A percentile compares a stretch with the other conserved stretches of the same genome.
Evolutionary conservation across 2,797 vertebrate species (phyloP).

Genomic region (Anas flavirostris): DNA sequence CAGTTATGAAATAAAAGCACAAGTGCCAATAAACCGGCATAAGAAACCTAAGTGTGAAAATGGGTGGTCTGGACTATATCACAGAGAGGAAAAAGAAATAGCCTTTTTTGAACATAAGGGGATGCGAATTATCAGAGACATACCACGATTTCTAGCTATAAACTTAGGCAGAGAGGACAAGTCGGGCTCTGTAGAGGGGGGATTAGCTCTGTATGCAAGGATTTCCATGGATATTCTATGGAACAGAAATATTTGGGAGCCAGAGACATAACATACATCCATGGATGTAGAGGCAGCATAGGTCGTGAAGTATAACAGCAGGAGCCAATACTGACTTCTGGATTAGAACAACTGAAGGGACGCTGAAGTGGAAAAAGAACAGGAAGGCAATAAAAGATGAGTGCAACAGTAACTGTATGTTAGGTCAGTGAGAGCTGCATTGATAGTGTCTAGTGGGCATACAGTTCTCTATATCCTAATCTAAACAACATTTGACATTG

Average conservation of each 20-base stretch:
- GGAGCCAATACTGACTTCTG: not conserved
- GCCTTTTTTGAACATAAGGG: not conserved
- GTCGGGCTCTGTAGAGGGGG: not conserved
- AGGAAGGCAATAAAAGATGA: not conserved
- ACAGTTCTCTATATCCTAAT: constrained; percentile 1
- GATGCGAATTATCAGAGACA: not conserved
- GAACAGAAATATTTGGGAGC: not conserved
- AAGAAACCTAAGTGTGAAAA: constrained; percentile 12
- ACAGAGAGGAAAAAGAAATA: not conserved
- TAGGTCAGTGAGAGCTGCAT: not conserved
- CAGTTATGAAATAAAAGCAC: not conserved
- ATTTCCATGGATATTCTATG: not conserved
- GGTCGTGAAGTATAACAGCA: not conserved
- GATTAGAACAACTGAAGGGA: not conserved
- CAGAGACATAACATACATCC: not conserved
- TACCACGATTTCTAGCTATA: not conserved
- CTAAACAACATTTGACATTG: constrained; percentile 38
- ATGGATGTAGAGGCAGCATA: not conserved
- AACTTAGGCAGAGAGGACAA: not conserved
- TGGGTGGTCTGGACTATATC: constrained; percentile 24
- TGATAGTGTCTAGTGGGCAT: not conserved
- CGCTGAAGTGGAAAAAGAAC: not conserved
- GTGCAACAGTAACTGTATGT: not conserved
- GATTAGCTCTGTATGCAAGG: not conserved
- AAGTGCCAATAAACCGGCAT: not conserved